Evolutionary conservation across 2,113 vertebrate genomes (phyloP).

Genomic region (Rhea pennata): DNA sequence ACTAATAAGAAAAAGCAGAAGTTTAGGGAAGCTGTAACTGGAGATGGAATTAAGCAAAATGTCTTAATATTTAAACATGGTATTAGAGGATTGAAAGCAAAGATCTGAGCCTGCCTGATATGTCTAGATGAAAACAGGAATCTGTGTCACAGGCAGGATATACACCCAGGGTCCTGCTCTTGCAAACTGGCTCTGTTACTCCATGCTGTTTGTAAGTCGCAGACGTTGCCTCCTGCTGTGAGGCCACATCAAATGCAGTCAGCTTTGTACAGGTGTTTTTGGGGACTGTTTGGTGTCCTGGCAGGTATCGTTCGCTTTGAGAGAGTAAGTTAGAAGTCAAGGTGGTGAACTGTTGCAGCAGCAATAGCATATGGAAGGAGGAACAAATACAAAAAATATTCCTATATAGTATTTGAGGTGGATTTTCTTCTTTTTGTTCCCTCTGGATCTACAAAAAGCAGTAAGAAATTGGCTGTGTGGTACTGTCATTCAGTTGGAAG

Average conservation of each 20-base stretch:
- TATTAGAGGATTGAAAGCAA: background rate
- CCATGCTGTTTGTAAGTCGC: background rate
- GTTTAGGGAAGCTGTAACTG: background rate
- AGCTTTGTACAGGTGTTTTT: background rate
- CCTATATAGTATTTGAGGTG: background rate
- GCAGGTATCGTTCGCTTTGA: background rate
- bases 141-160: background rate
- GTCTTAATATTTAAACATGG: background rate
- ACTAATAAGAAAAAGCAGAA: background rate
- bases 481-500: background rate
- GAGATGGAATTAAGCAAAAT: background rate
- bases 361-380: background rate
- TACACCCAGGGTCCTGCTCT: background rate
- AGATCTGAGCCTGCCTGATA: accelerated
- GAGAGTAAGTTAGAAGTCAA: background rate
- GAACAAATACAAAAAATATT: background rate
- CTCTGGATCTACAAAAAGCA: background rate
- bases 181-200: background rate
- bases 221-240: background rate
- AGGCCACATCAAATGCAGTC: background rate
- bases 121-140: background rate
- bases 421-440: background rate
- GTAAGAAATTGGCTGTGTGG: background rate
- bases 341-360: background rate
- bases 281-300: background rate